phyloP scores from a whole-genome alignment of 92 coral and sea anemone genomes.

The Epizoanthus rinbou region DNA sequence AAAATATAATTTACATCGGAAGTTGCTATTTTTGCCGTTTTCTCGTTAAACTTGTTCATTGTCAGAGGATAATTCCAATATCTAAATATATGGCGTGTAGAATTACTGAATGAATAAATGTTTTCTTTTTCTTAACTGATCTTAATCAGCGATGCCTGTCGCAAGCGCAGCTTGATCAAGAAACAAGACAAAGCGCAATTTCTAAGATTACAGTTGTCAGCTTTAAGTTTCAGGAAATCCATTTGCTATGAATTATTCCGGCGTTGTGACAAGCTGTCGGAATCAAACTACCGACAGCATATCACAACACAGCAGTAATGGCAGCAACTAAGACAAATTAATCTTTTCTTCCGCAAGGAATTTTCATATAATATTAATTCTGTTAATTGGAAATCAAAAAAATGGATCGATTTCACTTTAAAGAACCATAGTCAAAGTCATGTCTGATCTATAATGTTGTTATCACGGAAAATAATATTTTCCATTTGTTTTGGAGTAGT shows the following conservation, averaged over 20 bases:
- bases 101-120: no score
- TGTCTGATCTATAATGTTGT: background rate
- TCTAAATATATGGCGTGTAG: no score
- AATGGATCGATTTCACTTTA: no score
- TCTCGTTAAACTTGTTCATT: no score
- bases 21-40: no score
- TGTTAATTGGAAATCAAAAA: background rate
- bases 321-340: background rate
- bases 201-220: background rate
- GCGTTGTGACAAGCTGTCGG: background rate
- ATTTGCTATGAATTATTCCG: background rate
- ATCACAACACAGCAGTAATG: background rate
- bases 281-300: background rate
- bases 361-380: background rate
- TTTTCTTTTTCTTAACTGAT: no score
- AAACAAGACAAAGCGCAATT: background rate
- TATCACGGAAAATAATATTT: conserved; percentile 3
- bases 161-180: no score
- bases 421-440: background rate
- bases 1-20: no score
- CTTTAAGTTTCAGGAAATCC: background rate
- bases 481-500: conserved; percentile 26
- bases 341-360: background rate
- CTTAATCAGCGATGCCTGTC: no score
- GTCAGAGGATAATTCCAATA: no score